phyloP scores from a whole-genome alignment of 2,888 invertebrate species.

The Monoplex corrugatus region DNA sequence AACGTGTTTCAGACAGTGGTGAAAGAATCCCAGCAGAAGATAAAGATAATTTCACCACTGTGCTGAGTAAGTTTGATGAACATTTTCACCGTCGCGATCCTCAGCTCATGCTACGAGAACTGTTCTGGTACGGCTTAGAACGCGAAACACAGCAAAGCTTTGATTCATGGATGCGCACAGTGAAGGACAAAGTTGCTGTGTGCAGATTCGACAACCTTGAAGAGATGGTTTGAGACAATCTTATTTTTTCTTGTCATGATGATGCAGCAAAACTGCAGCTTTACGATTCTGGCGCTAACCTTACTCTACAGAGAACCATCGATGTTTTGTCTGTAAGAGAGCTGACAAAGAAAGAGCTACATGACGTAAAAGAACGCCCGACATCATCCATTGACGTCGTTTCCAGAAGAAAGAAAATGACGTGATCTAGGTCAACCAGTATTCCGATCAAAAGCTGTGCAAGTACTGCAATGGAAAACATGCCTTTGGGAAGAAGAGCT shows the following conservation, averaged over 20 bases:
- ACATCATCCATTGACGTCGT: neutral
- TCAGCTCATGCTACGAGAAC: slow-evolving; percentile 17
- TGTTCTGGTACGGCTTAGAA: neutral
- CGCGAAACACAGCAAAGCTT: neutral
- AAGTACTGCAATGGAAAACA: slow-evolving; percentile 1
- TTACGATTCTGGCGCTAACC: slow-evolving; percentile 7
- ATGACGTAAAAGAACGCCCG: slow-evolving; percentile 17
- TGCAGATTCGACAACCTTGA: neutral
- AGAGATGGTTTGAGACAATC: neutral
- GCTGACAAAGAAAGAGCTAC: neutral
- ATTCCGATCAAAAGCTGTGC: slow-evolving; percentile 14
- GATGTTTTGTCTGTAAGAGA: slow-evolving; percentile 4
- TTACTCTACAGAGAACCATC: neutral
- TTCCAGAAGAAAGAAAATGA: slow-evolving; percentile 15
- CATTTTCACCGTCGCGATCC: neutral
- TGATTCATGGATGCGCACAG: slow-evolving; percentile 1
- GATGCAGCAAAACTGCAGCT: slow-evolving; percentile 3
- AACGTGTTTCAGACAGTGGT: slow-evolving; percentile 14
- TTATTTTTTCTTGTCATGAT: too few species aligned
- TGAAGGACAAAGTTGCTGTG: neutral
- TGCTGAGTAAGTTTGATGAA: slow-evolving; percentile 9
- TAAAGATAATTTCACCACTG: neutral
- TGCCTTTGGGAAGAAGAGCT: neutral
- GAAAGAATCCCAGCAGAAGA: slow-evolving; percentile 8
- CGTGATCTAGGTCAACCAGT: neutral